Evolutionary conservation across 2,797 vertebrate species (phyloP).

Genomic region (Danio kyathit): DNA sequence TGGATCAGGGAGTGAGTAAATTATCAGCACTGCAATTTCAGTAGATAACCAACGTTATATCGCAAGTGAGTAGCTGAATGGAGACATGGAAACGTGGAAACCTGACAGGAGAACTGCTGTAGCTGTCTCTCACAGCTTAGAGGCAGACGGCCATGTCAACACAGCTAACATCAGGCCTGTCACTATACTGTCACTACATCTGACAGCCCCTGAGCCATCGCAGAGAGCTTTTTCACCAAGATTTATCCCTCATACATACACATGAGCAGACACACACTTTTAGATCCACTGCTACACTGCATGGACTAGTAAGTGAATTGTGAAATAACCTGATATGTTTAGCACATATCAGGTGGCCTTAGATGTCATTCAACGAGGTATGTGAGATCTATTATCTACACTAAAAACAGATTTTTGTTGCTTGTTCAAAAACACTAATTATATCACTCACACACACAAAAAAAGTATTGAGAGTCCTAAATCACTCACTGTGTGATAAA

Average conservation of each 20-base stretch:
- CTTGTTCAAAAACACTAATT: no score
- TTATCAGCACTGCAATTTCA: not conserved
- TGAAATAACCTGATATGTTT: not conserved
- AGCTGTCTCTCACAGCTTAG: slow-evolving; percentile 39
- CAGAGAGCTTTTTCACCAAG: slow-evolving; percentile 8
- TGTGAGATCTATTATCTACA: no score
- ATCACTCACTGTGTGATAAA: no score
- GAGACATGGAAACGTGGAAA: slow-evolving; percentile 10
- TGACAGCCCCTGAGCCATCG: slow-evolving; percentile 38
- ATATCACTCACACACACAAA: no score
- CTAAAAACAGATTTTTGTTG: no score
- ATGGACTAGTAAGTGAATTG: not conserved
- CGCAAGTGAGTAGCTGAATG: not conserved
- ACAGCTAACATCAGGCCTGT: slow-evolving; percentile 32
- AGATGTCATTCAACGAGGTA: not conserved
- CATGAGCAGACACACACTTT: slow-evolving; percentile 2
- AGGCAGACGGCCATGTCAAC: slow-evolving; percentile 44
- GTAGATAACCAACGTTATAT: slow-evolving; percentile 2
- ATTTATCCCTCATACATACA: slow-evolving; percentile 1
- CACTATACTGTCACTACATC: slow-evolving; percentile 37
- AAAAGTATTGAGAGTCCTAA: no score
- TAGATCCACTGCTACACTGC: not conserved
- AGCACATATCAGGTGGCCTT: not conserved
- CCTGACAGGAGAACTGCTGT: slow-evolving; percentile 33
- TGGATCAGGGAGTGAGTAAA: not conserved